Base-by-base conservation (phyloP, 2,113 vertebrate species). In the Microtus ochrogaster region DNA sequence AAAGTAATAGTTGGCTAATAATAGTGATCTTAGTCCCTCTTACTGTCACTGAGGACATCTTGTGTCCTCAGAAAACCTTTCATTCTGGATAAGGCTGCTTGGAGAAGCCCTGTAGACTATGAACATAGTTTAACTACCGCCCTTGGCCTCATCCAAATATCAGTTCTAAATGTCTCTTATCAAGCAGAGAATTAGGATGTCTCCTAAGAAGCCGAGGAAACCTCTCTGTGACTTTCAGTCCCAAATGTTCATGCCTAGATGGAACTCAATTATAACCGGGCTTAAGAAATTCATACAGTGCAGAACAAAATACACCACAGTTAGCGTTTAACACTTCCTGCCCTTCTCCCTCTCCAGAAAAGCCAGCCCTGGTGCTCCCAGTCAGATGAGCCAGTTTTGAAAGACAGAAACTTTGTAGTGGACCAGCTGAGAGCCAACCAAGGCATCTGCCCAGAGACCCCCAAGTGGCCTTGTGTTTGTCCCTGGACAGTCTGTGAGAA, bases 161-260 rank as follows among this genome's bases (percentile, higher is more conserved):
- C 21, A 74, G n/a, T 83, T 83, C 52, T 9, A 39, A 89, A 52
- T 72, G 3, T 9, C 87, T 39, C 3, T 70, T 84, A 90, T 9
- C 76, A 90, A 70, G 49, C 21, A 96, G 33, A 76, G 7, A 93
- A 84, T 92, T 79, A 81, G 91, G 13, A 49, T 19, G 52, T 26
- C 21, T n/a, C 10, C 55, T n/a, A 63, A 44, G 13, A 94, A 68
- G 9, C 9, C 26, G 30, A 92, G 76, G 30, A 73, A 82, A 84
- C 12, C 52, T 47, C 4, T 4, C 66, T 58, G 13, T 84, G 66
- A 58, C 17, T 84, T 92, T 96, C 22, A 91, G 3, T 83, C 39
- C 55, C 47, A 81, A 82, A 83, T 8, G 52, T 82, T 86, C 5
- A 39, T 39, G n/a, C 70, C 49, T 44, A 49, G 28, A 19, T 89